phyloP scores from a whole-genome alignment of 2,888 invertebrate species.

The Luperina nickerlii region DNA sequence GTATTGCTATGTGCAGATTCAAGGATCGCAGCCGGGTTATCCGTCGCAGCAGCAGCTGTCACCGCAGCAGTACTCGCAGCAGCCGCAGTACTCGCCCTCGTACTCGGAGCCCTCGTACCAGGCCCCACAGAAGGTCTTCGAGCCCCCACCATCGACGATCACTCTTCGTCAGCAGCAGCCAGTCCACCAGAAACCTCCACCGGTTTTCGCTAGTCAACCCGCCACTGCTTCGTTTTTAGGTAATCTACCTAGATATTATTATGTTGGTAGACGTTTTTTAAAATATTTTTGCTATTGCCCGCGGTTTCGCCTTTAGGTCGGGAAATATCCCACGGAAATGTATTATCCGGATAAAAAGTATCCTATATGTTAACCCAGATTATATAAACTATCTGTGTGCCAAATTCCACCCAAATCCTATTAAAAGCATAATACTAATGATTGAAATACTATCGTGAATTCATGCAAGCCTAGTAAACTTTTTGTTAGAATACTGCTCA shows the following conservation, averaged over 20 bases:
- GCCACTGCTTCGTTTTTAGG: conserved; percentile 93
- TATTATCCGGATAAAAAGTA: no score
- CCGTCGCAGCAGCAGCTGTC: conserved; percentile 74
- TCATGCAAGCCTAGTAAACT: no score
- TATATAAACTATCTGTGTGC: no score
- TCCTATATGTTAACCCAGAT: no score
- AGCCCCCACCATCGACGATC: conserved; percentile 93
- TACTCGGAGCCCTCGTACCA: conserved; percentile 88
- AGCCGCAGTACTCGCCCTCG: conserved; percentile 75
- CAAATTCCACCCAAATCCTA: no score
- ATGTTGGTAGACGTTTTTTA: neutral
- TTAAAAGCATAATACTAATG: no score
- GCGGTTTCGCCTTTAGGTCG: no score
- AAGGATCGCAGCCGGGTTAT: conserved; percentile 71
- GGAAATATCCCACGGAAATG: no score
- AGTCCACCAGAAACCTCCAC: conserved; percentile 93
- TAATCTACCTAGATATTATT: conserved; percentile 66
- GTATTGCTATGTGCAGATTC: conserved; percentile 61
- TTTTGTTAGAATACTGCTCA: no score
- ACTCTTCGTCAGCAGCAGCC: conserved; percentile 94
- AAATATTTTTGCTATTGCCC: neutral
- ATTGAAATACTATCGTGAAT: no score
- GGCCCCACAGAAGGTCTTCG: conserved; percentile 89
- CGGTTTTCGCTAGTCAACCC: conserved; percentile 94
- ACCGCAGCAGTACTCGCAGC: conserved; percentile 72